phyloP scores from a whole-genome alignment of 2,113 vertebrate species.

The Micronycteris hirsuta region DNA sequence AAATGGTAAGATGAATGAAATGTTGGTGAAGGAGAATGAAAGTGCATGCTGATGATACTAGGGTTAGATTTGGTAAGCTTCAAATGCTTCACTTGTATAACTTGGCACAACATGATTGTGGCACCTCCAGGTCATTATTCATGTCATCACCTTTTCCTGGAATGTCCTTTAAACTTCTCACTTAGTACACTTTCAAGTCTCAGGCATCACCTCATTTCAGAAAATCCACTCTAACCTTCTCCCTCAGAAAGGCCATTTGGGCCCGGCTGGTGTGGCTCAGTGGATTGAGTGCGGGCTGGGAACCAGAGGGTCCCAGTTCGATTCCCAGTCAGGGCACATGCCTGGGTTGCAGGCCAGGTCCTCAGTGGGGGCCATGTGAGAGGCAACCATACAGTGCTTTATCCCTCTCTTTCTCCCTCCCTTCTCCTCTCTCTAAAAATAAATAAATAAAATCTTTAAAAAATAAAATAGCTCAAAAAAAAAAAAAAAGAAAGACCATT shows the following conservation, averaged over 20 bases:
- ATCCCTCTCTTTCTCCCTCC: no score
- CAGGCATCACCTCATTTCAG: not conserved
- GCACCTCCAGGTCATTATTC: not conserved
- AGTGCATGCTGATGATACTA: not conserved
- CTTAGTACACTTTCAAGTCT: not conserved
- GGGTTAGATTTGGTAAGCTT: not conserved
- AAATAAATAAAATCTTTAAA: no score
- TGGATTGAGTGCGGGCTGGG: no score
- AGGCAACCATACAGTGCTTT: no score
- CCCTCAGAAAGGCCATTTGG: not conserved
- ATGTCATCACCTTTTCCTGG: not conserved
- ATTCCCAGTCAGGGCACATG: no score
- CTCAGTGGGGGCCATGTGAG: no score
- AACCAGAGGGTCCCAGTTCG: no score
- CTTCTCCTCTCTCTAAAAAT: no score
- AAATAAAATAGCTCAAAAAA: no score
- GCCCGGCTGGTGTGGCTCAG: no score
- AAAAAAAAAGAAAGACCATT: not conserved
- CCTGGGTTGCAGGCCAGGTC: no score
- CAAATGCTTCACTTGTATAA: not conserved
- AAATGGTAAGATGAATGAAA: not conserved
- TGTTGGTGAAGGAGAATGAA: not conserved
- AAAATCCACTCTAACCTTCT: not conserved
- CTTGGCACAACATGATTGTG: not conserved
- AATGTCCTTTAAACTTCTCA: not conserved